Evolutionary conservation across 2,888 invertebrate species (phyloP).

Genomic region (Axea sp.): DNA sequence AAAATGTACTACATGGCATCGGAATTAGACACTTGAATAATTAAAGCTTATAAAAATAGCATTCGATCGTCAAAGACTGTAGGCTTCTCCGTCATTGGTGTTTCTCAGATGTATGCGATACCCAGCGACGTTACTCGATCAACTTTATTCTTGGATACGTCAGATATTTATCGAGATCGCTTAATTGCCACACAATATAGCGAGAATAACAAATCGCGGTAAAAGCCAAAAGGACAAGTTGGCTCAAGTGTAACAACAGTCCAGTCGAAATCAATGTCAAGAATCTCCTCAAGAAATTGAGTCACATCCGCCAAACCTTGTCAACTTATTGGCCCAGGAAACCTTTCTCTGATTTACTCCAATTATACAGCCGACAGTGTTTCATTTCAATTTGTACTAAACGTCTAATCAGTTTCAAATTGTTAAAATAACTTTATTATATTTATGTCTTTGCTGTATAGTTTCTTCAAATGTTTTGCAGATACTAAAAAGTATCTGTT

Average conservation of each 20-base stretch:
- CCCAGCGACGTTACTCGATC: slow-evolving; percentile 19
- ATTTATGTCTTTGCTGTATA: too few relatives aligned
- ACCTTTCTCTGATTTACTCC: slow-evolving; percentile 39
- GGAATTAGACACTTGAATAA: slow-evolving; percentile 47
- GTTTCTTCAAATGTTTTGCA: too few relatives aligned
- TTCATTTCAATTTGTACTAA: too few relatives aligned
- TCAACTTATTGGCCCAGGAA: slow-evolving; percentile 27
- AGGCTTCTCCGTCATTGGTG: slow-evolving; percentile 11
- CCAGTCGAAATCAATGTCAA: slow-evolving; percentile 67
- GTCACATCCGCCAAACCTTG: slow-evolving; percentile 32
- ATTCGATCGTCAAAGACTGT: slow-evolving; percentile 14
- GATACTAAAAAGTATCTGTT: too few relatives aligned
- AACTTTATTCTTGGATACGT: slow-evolving; percentile 38
- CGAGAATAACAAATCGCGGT: slow-evolving; percentile 4
- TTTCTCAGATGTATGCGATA: slow-evolving; percentile 3
- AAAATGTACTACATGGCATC: slow-evolving; percentile 47
- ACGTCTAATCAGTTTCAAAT: too few relatives aligned
- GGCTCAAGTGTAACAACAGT: slow-evolving; percentile 49
- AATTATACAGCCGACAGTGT: slow-evolving; percentile 6
- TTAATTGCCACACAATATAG: slow-evolving; percentile 19
- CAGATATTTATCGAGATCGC: slow-evolving; percentile 16
- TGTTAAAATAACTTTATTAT: too few relatives aligned
- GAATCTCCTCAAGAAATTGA: slow-evolving; percentile 59
- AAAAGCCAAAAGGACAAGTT: slow-evolving; percentile 19
- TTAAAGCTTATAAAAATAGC: slow-evolving; percentile 47